Conservation (phyloP, 1,140 invertebrate species). For the Sitophilus oryzae region DNA sequence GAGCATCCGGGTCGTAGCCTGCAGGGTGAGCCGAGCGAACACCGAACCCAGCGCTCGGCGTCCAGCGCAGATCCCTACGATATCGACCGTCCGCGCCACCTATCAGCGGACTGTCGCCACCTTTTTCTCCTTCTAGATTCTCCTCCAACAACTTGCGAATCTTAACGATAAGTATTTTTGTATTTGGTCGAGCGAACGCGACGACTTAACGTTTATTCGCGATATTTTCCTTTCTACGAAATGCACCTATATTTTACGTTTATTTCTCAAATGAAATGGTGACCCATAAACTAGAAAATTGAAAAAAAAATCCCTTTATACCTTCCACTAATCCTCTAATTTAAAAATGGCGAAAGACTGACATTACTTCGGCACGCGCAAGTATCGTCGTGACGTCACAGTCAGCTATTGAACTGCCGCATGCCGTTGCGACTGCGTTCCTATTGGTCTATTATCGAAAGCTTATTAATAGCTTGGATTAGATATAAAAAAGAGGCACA, state of each 20-base stretch:
- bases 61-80: slow-evolving; percentile 30
- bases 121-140: not conserved
- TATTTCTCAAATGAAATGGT: too few relatives aligned
- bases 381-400: too few relatives aligned
- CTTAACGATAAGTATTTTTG: not conserved
- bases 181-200: not conserved
- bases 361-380: too few relatives aligned
- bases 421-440: too few relatives aligned
- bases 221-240: too few relatives aligned
- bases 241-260: too few relatives aligned
- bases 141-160: not conserved
- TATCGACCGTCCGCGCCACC: slow-evolving; percentile 26
- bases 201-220: not conserved
- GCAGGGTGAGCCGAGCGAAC: slow-evolving; percentile 42
- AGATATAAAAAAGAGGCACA: too few relatives aligned
- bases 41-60: slow-evolving; percentile 42
- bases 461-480: too few relatives aligned
- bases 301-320: too few relatives aligned
- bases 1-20: slow-evolving; percentile 41
- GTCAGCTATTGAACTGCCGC: not conserved
- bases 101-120: slow-evolving; percentile 8
- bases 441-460: too few relatives aligned
- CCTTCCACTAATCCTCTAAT: too few relatives aligned
- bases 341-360: not conserved
- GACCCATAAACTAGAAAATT: too few relatives aligned